Evolutionary conservation across 1,140 invertebrate species (phyloP), one percentile per base, ranked within the genome.

Genomic region (Propsilocerus akamusi): DNA sequence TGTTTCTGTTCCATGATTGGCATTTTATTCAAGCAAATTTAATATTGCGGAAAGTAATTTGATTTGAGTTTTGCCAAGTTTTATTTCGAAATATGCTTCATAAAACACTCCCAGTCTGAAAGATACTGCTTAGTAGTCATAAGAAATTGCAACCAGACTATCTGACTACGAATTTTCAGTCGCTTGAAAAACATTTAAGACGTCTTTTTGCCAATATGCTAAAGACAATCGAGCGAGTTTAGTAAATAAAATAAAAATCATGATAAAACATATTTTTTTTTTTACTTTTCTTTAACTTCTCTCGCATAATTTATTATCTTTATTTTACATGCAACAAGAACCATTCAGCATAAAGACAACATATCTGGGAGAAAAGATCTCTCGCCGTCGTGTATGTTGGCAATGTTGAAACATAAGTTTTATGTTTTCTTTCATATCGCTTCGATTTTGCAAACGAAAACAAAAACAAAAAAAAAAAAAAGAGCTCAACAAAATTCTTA

Each of bases 301-400:
- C n/a, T 30, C 28, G 22, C 22, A 41, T 41, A 41, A 41, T 41
- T 41, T 41, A 41, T 41, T 41, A 41, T 41, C 34, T 41, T 41
- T 41, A 41, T 41, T n/a, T 41, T 41, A 41, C 34, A 41, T 41
- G 34, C 34, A 41, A 41, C 34, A 41, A 41, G 34, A 41, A 41
- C n/a, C 34, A 41, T 41, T 20, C 14, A 41, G 17, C 34, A 30
- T 41, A 41, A n/a, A 17, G 22, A 41, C 34, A 41, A 17, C 17
- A 17, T 41, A 41, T 41, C 34, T 41, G 34, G 10, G 34, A 41
- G 22, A n/a, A 41, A 41, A 17, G 34, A 41, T 41, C 34, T 41
- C 22, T 41, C 22, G n/a, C n/a, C n/a, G 17, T 41, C 34, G 34
- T 41, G 34, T 41, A 41, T 41, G 34, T 20, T 20, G 10, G 17